phyloP scores from a whole-genome alignment of 2,113 vertebrate genomes.

The Melanocharis versteri region DNA sequence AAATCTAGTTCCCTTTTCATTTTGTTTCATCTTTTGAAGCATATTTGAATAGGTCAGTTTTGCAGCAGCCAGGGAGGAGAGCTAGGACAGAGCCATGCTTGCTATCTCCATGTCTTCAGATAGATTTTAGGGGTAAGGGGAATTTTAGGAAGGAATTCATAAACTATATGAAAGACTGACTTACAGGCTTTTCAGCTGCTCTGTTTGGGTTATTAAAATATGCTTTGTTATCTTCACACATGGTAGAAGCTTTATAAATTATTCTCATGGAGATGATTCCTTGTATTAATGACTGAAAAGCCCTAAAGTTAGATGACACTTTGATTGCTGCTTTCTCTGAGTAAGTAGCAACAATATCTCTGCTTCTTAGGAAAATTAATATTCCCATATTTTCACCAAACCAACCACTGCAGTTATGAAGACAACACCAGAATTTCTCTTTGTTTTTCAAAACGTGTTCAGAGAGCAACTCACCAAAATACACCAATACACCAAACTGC shows the following conservation, averaged over 20 bases:
- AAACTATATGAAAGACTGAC: neutral
- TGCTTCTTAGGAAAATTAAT: neutral
- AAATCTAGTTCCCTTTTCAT: neutral
- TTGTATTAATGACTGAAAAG: neutral
- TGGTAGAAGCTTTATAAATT: constrained; percentile 16
- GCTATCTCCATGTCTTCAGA: neutral
- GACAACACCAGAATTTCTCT: neutral
- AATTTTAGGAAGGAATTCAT: constrained; percentile 14
- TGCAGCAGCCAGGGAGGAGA: neutral
- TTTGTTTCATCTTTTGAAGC: constrained; percentile 26
- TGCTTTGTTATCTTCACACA: constrained; percentile 40
- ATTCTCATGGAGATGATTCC: constrained; percentile 8
- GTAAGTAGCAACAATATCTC: neutral
- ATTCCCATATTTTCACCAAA: neutral
- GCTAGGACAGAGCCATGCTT: neutral
- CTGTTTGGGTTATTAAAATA: constrained; percentile 41
- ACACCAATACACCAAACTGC: fast-evolving
- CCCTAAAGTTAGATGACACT: neutral
- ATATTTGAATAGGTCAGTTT: constrained; percentile 28
- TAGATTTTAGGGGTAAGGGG: neutral
- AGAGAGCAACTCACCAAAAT: neutral
- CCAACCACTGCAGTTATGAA: neutral
- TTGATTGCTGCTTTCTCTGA: neutral
- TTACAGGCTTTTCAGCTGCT: neutral
- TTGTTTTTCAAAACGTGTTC: neutral